Base-by-base conservation (phyloP, 2,888 invertebrate genomes). In the Gryllus longicercus region DNA sequence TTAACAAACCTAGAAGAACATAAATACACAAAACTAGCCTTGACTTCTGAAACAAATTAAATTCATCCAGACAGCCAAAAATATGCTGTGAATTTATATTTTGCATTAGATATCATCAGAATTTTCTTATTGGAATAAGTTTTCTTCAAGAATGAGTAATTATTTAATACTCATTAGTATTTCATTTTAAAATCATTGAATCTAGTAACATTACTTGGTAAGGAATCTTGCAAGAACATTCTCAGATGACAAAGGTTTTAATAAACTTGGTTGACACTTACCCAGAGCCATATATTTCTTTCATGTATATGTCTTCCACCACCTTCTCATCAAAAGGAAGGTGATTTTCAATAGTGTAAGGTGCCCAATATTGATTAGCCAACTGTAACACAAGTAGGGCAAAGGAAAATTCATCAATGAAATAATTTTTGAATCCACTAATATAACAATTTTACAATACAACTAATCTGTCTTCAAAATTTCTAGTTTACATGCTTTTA, bases 291-390 rank as follows among this genome's bases (percentile, higher is more conserved):
- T 92, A 90, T 84, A 98, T 95, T 88, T 98, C 98, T 85, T 93
- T 92, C 80, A 91, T 88, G 86, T 98, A 98, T 84, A 98, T 94
- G 84, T 96, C 93, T 85, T 97, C 96, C 83, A 98, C 92, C 84
- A 98, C 91, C 85, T 92, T 89, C 50, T 93, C 89, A 88, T 94
- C 92, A 85, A 92, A 96, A 77, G 93, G 91, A 84, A 92, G 86
- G 88, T 95, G 95, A 5, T 91, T 89, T 14, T 91, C 90, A 80
- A 91, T 89, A 0, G 95, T 94, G 86, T 95, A 93, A 0, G 96
- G 96, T 0, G 96, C 94, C 98, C 98, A 98, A 86, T 96, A 96
- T 86, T 95, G 93, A 82, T 93, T 93, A 2, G 98, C 96, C 50
- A 98, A 90, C 96, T 97, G 88, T 78, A 89, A 88, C 83, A 78